These are phyloP conservation scores for Smutsia gigantea DNA, from an alignment of 2,797 vertebrate species.

Conservation along the genomic window DNA sequence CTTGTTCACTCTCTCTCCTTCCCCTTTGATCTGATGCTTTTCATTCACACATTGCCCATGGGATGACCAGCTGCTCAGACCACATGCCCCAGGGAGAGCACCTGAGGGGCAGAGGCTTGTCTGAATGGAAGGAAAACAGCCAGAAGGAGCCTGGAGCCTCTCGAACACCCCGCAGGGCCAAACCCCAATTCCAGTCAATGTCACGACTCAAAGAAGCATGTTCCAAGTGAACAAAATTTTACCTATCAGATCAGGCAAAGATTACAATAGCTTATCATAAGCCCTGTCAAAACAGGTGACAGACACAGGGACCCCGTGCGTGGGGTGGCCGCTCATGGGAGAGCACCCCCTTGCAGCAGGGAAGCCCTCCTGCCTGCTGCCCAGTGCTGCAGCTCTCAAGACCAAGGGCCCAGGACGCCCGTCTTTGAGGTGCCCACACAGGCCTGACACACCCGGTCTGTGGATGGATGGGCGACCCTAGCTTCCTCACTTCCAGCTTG, in stretches of 20 bases:
- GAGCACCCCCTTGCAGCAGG: too few species aligned
- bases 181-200: too few species aligned
- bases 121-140: not conserved
- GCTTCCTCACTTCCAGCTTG: not conserved
- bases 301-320: not conserved
- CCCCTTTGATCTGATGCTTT: not conserved
- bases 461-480: too few species aligned
- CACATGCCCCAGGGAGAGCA: not conserved
- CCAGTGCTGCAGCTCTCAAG: too few species aligned
- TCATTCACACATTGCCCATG: not conserved
- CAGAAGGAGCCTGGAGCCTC: not conserved
- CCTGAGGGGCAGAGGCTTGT: not conserved
- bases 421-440: too few species aligned
- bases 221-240: not conserved
- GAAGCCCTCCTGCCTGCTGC: too few species aligned
- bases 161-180: not conserved
- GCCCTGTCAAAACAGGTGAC: not conserved
- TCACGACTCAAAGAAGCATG: too few species aligned
- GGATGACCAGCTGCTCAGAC: not conserved
- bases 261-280: not conserved
- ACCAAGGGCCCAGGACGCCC: too few species aligned
- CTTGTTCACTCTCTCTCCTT: not conserved
- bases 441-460: too few species aligned
- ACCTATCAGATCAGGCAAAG: not conserved
- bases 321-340: too few species aligned